These are phyloP conservation scores for Synchiropus splendidus DNA, from an alignment of 2,113 vertebrate genomes.

Conservation along the genomic window DNA sequence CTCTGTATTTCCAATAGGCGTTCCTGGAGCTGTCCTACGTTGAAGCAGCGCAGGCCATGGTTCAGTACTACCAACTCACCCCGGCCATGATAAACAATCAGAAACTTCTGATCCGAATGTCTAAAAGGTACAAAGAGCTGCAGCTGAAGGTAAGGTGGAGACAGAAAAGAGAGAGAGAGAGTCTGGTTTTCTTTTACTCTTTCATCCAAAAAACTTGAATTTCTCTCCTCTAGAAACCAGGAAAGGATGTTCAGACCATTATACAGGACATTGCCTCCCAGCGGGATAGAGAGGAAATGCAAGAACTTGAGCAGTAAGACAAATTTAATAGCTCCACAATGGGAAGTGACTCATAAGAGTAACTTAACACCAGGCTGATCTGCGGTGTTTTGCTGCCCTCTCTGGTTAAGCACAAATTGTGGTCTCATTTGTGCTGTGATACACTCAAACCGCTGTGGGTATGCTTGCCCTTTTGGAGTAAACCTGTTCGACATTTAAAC, in stretches of 20 bases:
- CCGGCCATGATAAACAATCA: slow-evolving; percentile 86
- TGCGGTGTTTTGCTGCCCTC: neutral
- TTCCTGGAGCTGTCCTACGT: slow-evolving; percentile 98
- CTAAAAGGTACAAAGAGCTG: slow-evolving; percentile 92
- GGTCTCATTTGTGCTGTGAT: no score
- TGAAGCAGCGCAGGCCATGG: slow-evolving; percentile 96
- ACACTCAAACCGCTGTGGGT: no score
- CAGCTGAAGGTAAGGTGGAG: slow-evolving; percentile 87
- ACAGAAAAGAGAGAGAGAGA: neutral
- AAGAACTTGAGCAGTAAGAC: slow-evolving; percentile 81
- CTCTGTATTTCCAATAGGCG: no score
- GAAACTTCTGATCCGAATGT: slow-evolving; percentile 95
- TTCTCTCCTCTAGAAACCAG: slow-evolving; percentile 78
- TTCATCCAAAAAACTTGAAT: no score
- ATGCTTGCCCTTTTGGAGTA: no score
- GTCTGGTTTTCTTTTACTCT: no score
- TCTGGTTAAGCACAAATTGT: neutral
- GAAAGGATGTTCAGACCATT: slow-evolving; percentile 88
- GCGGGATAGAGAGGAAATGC: slow-evolving; percentile 81
- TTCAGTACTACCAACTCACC: slow-evolving; percentile 93
- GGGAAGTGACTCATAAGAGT: no score
- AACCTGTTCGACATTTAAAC: neutral
- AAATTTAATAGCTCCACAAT: neutral
- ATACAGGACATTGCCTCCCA: slow-evolving; percentile 92
- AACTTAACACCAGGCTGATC: neutral